Evolutionary conservation across 2,888 invertebrate genomes (phyloP), one percentile per base, ranked within the genome.

Genomic region (Polietes domitor): DNA sequence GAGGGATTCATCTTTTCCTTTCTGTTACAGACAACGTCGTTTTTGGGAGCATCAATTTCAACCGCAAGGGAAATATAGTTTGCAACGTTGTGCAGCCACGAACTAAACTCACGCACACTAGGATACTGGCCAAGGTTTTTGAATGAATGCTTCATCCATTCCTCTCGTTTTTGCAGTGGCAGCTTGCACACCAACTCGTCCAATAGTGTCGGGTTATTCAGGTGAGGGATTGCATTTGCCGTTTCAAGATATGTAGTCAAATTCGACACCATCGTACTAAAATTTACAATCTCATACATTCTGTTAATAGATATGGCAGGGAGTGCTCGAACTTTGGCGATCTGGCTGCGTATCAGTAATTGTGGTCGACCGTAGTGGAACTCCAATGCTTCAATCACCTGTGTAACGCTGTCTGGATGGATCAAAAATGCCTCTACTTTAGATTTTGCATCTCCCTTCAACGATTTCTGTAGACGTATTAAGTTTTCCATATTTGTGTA

Each of bases 301-400:
- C 55, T 83, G 9, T 65, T 79, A 32, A 73, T 75, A 41, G 72
- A 28, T 24, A 87, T 87, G 0, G 70, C 10, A 0, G 85, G 73
- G 61, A 86, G 76, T 1, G 73, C 32, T 24, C 81, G 79, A 0
- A 82, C 86, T 37, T 86, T 86, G 6, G 84, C 76, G 7, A 86
- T 68, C 55, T 86, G 85, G 43, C 82, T 85, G 17, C 85, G 71
- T 10, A 86, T 1, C 21, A 86, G 55, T 28, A 85, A 9, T 21
- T 87, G 21, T 0, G 87, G 85, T 0, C 87, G 84, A 17, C 86
- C 86, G 55, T 71, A 87, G 15, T 82, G 85, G 61, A 87, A 86
- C 47, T 86, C 80, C 9, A 86, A 55, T 15, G 82, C 83, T 0
- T 43, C 71, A 19, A 86, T 79, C 1, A 86, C 82, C 7, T 68